Evolutionary conservation across 2,888 invertebrate species (phyloP).

Genomic region (Torymus tubicola): DNA sequence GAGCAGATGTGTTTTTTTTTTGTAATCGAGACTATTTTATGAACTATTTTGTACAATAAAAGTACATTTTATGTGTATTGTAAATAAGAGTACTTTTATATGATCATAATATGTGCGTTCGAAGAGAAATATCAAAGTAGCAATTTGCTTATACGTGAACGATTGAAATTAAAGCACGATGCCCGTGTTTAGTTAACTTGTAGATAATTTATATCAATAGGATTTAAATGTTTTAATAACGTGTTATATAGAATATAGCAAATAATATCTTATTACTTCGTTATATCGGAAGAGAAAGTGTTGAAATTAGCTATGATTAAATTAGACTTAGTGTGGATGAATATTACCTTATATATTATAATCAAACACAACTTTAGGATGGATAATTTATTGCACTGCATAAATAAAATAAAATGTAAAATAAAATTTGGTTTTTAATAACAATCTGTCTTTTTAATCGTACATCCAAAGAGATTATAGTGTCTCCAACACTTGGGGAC

Average conservation of each 20-base stretch:
- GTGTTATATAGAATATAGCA: not conserved
- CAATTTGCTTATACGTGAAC: too few relatives aligned
- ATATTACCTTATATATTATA: constrained; percentile 9
- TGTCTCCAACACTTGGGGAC: too few relatives aligned
- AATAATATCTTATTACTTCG: constrained; percentile 6
- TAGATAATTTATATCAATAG: constrained; percentile 23
- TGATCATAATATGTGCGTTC: not conserved
- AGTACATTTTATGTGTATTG: constrained; percentile 21
- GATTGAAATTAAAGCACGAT: too few relatives aligned
- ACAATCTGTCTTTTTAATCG: not conserved
- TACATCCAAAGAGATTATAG: too few relatives aligned
- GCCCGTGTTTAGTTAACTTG: constrained; percentile 15
- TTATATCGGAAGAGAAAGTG: constrained; percentile 39
- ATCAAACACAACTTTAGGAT: constrained; percentile 27
- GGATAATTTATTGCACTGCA: constrained; percentile 46
- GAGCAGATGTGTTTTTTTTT: not conserved
- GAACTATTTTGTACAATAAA: constrained; percentile 7
- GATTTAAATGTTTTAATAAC: constrained; percentile 3
- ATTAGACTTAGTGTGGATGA: constrained; percentile 24
- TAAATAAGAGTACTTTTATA: constrained; percentile 46
- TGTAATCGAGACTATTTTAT: constrained; percentile 11
- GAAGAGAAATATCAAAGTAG: too few relatives aligned
- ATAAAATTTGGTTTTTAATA: constrained; percentile 42
- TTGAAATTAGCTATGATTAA: constrained; percentile 30
- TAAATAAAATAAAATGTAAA: constrained; percentile 4